phyloP scores from a whole-genome alignment of 2,888 invertebrate genomes.

The Acheta domesticus region DNA sequence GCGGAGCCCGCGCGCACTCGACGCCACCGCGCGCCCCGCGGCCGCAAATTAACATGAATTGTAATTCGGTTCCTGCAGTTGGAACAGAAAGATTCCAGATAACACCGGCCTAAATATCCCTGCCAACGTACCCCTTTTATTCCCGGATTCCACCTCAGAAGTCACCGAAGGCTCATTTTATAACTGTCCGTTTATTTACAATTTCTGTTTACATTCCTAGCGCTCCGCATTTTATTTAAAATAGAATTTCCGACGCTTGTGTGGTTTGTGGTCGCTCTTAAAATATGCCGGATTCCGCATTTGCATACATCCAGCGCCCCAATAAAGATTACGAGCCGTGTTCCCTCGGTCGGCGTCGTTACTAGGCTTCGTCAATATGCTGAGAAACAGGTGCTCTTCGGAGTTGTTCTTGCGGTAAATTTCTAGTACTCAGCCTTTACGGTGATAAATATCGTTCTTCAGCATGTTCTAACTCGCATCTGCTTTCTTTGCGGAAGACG shows the following conservation, averaged over 20 bases:
- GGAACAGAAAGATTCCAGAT: not conserved
- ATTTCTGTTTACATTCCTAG: not conserved
- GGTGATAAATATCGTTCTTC: not conserved
- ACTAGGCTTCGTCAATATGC: not conserved
- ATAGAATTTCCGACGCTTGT: not conserved
- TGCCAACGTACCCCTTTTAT: not conserved
- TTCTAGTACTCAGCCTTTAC: not conserved
- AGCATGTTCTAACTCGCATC: not conserved
- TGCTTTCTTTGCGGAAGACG: not conserved
- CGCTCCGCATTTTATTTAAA: not conserved
- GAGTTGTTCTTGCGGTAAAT: not conserved
- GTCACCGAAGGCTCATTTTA: not conserved
- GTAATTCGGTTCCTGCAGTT: not conserved
- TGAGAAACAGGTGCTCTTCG: not conserved
- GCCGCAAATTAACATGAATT: slow-evolving; percentile 18
- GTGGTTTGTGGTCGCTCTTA: not conserved
- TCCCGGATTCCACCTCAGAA: not conserved
- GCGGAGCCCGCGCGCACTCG: not conserved
- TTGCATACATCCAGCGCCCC: not conserved
- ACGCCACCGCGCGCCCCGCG: not conserved
- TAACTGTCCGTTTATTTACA: slow-evolving; percentile 3
- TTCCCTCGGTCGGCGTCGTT: not conserved
- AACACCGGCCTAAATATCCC: not conserved
- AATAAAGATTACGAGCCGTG: not conserved
- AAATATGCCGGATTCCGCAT: slow-evolving; percentile 9